These are phyloP conservation scores for Pavo muticus DNA, from an alignment of 2,113 vertebrate genomes.

Conservation along the genomic window DNA sequence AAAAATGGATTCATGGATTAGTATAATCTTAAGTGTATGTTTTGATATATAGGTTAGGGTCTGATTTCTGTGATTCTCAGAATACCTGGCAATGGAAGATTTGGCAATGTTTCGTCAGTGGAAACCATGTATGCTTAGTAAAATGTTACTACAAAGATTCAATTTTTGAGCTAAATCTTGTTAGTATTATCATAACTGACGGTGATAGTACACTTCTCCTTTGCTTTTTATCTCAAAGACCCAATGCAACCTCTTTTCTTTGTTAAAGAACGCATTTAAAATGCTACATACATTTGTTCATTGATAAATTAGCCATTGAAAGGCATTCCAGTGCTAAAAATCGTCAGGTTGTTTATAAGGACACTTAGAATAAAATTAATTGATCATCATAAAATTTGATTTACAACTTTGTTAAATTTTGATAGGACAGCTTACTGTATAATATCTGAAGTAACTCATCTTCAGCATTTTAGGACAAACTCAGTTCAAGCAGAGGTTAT, in stretches of 20 bases:
- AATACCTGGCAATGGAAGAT: background rate
- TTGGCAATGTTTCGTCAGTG: background rate
- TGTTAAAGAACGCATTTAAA: constrained; percentile 45
- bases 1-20: constrained; percentile 28
- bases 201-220: background rate
- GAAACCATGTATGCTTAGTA: constrained; percentile 16
- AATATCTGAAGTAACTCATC: background rate
- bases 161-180: background rate
- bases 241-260: background rate
- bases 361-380: constrained; percentile 45
- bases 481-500: constrained; percentile 29
- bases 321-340: constrained; percentile 19
- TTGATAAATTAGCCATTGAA: constrained; percentile 40
- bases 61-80: background rate
- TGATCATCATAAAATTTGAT: constrained; percentile 48
- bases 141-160: background rate
- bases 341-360: constrained; percentile 37
- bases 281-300: constrained; percentile 12
- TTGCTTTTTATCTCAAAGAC: background rate
- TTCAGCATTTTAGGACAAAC: constrained; percentile 63
- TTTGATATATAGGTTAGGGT: background rate
- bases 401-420: constrained; percentile 20
- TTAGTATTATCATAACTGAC: background rate
- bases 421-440: constrained; percentile 34
- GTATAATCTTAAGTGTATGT: background rate